Base-by-base conservation (phyloP, 2,113 vertebrate species). In the Pygoscelis adeliae region DNA sequence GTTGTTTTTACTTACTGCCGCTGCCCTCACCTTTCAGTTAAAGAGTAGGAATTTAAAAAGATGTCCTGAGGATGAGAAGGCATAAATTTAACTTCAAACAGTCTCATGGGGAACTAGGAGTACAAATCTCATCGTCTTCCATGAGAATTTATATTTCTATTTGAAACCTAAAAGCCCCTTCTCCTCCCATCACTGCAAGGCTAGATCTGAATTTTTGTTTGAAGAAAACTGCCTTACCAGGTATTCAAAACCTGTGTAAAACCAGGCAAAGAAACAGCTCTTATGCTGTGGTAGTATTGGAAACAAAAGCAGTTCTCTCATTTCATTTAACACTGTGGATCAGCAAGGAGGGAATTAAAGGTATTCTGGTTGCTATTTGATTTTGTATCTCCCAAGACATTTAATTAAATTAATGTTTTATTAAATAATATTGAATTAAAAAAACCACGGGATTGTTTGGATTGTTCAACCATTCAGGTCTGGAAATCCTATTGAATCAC, bases 361-460 rank as follows among this genome's bases (percentile, higher is more conserved):
- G 63, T 71, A 69, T 90, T 92, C 42, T 42, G 52, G 15, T 47
- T 91, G 42, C 47, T 86, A 40, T 81, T 90, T 93, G 56, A 89
- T 92, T 97, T 90, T 90, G 6, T 79, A 49, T 77, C 38, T 84
- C 66, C 40, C 74, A 88, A 94, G 82, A 90, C 58, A 65, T 74
- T 76, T 74, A 58, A 84, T 96, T 90, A 89, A 90, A 93, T 83
- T 80, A 80, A 55, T 61, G 14, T 46, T 94, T 93, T 93, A 46
- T 92, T 91, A 89, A 91, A 87, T 77, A 78, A 61, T 91, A 86
- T 38, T 58, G 58, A 87, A 83, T 53, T 4, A 44, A 81, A 90
- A 62, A 72, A 59, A 22, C 1, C 44, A 85, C 42, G 14, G 29
- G 46, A 49, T 83, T 86, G 15, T 85, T 92, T 67, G 13, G 34